Evolutionary conservation across 2,797 vertebrate species (phyloP).

Genomic region (Melanogrammus aeglefinus): DNA sequence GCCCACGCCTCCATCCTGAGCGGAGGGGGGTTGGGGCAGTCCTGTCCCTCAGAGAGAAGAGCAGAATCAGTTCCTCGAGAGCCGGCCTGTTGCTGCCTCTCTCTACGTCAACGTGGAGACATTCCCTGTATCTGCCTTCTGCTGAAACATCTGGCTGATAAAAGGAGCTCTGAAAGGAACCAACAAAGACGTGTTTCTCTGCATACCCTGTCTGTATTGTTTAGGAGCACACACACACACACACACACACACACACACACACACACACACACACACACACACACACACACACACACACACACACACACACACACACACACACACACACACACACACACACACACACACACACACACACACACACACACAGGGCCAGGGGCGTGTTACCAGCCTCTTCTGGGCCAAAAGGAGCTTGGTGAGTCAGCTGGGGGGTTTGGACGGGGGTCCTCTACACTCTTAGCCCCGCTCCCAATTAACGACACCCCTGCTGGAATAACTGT

Average conservation of each 20-base stretch:
- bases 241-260: background rate
- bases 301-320: conserved; percentile 6
- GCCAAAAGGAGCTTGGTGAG: no score
- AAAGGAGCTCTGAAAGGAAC: background rate
- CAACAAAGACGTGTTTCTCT: no score
- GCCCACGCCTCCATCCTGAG: no score
- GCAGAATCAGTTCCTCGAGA: no score
- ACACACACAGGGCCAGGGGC: background rate
- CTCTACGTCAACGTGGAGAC: background rate
- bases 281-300: background rate
- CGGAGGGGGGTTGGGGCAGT: no score
- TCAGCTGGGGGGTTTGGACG: no score
- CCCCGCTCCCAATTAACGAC: background rate
- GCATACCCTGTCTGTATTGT: background rate
- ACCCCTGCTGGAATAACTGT: background rate
- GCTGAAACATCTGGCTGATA: background rate
- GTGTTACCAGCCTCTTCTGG: background rate
- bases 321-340: conserved; percentile 8
- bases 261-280: background rate
- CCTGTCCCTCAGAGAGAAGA: background rate
- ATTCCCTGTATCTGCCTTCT: background rate
- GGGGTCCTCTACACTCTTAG: no score
- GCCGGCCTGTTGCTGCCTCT: background rate
- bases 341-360: conserved; percentile 13
- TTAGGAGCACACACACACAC: background rate